phyloP scores from a whole-genome alignment of 2,888 invertebrate species.

The Synanthedon tipuliformis region DNA sequence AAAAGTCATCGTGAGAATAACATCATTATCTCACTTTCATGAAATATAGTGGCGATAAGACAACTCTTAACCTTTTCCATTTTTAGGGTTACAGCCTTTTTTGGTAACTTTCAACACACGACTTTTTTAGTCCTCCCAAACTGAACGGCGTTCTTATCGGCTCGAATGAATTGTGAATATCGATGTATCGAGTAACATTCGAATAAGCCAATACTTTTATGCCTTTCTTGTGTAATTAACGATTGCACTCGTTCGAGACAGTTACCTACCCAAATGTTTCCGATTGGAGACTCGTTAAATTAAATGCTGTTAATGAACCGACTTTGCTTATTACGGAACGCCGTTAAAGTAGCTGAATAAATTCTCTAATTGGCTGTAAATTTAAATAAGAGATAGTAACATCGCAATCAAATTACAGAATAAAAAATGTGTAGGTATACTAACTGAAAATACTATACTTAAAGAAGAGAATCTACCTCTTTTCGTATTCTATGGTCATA shows the following conservation, averaged over 20 bases:
- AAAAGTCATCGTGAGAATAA: not conserved
- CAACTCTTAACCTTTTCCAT: constrained; percentile 20
- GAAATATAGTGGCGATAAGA: constrained; percentile 33
- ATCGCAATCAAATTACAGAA: not conserved
- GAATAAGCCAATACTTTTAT: constrained; percentile 26
- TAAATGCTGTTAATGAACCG: constrained; percentile 18
- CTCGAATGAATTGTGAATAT: constrained; percentile 17
- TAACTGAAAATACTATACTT: no score
- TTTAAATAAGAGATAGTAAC: constrained; percentile 12
- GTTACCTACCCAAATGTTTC: constrained; percentile 28
- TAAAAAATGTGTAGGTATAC: no score
- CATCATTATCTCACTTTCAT: constrained; percentile 4
- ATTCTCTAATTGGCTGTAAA: constrained; percentile 19
- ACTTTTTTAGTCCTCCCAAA: constrained; percentile 10
- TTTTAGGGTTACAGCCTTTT: constrained; percentile 23
- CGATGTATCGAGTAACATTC: constrained; percentile 21
- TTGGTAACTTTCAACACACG: constrained; percentile 14
- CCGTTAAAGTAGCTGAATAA: constrained; percentile 11
- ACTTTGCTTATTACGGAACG: constrained; percentile 2
- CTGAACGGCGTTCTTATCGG: constrained; percentile 14
- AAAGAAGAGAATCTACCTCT: no score
- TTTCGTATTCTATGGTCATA: no score
- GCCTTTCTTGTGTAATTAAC: constrained; percentile 33
- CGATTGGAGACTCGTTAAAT: constrained; percentile 35
- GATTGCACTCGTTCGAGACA: constrained; percentile 32